Evolutionary conservation across 2,888 invertebrate species (phyloP).

Genomic region (Masnerella sp.): DNA sequence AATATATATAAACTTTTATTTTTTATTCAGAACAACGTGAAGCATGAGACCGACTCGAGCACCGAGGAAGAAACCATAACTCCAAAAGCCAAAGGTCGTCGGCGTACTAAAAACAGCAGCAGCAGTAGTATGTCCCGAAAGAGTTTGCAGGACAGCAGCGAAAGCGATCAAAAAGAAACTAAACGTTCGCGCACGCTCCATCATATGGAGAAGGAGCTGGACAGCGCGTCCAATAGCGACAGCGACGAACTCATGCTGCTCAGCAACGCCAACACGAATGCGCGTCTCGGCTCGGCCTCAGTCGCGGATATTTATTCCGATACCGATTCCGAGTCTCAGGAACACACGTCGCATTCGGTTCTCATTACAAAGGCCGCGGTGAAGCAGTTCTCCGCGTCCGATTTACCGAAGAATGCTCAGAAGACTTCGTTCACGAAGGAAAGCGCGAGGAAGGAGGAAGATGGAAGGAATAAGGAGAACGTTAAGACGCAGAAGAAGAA

Average conservation of each 20-base stretch:
- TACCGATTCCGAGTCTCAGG: constrained; percentile 82
- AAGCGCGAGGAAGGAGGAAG: constrained; percentile 74
- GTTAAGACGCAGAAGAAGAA: constrained; percentile 76
- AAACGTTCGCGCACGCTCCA: constrained; percentile 81
- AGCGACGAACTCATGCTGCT: constrained; percentile 88
- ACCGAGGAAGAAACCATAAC: constrained; percentile 80
- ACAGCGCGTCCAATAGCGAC: constrained; percentile 84
- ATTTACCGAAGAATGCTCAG: constrained; percentile 90
- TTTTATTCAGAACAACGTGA: constrained; percentile 65
- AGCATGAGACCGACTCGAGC: constrained; percentile 79
- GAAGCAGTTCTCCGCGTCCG: constrained; percentile 87
- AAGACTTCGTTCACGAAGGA: constrained; percentile 82
- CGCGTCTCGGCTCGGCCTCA: constrained; percentile 76
- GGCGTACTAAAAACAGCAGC: constrained; percentile 72
- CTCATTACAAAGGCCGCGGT: constrained; percentile 90
- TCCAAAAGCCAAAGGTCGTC: constrained; percentile 68
- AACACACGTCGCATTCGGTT: constrained; percentile 79
- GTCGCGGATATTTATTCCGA: constrained; percentile 91
- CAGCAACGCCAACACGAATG: constrained; percentile 73
- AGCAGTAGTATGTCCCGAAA: constrained; percentile 77
- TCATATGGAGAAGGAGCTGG: constrained; percentile 88
- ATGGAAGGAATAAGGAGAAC: constrained; percentile 78
- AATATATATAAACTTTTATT: background rate
- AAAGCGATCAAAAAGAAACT: constrained; percentile 68
- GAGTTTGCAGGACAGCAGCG: constrained; percentile 74